Base-by-base conservation (phyloP, 1,140 invertebrate species). In the Drosophila navojoa region DNA sequence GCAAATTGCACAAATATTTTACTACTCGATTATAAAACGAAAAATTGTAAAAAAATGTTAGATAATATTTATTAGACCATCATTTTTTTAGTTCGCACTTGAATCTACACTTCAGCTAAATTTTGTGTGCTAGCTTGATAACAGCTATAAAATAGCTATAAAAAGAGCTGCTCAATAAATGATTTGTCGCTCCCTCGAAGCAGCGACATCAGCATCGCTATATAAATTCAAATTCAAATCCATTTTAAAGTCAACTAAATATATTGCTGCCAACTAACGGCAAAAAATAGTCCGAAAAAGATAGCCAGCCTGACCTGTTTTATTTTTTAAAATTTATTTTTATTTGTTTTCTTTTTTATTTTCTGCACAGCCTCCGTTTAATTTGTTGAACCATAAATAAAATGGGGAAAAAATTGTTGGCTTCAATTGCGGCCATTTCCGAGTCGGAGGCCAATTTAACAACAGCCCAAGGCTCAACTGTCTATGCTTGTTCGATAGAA, bases 351-450 rank as follows among this genome's bases (percentile, higher is more conserved):
- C 9, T 27, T 25, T 58, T 15, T n/a, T 40, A 6, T 29, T 59
- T 16, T 5, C 9, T 6, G 10, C n/a, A 7, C 45, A 38, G 35
- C 35, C 35, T 11, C 35, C 22, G 55, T 77, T 77, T 71, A 70
- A 79, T 77, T 75, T 78, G 79, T 71, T 71, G 79, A 47, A 19
- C 71, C 58, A 71, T 84, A 84, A 84, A 85, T 77, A 73, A 61
- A 81, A 64, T 77, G n/a, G 32, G 6, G 16, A 32, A 29, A 27
- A 57, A 55, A 15, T 15, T 25, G 58, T 61, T 74, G 71, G 63
- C 71, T 60, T 45, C 40, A 68, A 77, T 70, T 77, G 27, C 66
- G 69, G 76, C 68, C 73, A 77, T 76, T 86, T 71, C 68, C 53
- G 60, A 76, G 67, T 76, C 71, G 63, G 69, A 63, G 58, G 44